Percentiles rank a stretch among this genome's conserved stretches.
Conservation (phyloP, 1,140 invertebrate genomes). For the Drosophila azteca region DNA sequence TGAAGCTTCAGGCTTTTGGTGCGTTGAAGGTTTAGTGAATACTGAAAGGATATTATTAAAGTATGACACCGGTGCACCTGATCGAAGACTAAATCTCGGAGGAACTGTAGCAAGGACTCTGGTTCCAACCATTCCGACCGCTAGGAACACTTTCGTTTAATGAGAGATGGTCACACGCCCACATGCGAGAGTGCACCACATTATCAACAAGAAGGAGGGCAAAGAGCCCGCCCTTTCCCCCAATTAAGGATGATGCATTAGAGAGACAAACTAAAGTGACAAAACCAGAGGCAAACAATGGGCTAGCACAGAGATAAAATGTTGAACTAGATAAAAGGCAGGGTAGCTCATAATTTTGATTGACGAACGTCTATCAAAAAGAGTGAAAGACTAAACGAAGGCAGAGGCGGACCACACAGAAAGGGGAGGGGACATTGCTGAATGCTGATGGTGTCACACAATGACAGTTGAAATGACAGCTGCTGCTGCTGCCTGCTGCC, state of each 20-base stretch:
- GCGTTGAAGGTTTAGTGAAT: not conserved
- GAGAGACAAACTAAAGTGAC: constrained; percentile 49
- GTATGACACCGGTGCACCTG: too few species aligned
- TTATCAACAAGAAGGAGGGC: too few species aligned
- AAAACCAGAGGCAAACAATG: constrained; percentile 60
- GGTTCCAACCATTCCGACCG: too few species aligned
- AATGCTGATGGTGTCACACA: constrained; percentile 48
- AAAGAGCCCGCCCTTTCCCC: not conserved
- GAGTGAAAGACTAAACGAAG: constrained; percentile 31
- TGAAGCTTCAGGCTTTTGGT: constrained; percentile 11
- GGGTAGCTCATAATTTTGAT: constrained; percentile 65
- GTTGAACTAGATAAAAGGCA: constrained; percentile 19
- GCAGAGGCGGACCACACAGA: not conserved
- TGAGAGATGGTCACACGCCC: too few species aligned
- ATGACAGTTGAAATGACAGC: constrained; percentile 69
- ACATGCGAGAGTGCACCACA: too few species aligned
- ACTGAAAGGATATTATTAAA: too few species aligned
- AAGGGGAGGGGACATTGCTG: not conserved
- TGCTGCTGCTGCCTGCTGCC: too few species aligned
- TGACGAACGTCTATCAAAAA: constrained; percentile 72
- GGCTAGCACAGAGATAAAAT: constrained; percentile 14
- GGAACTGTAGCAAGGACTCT: too few species aligned
- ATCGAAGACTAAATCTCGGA: too few species aligned
- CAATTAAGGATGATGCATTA: constrained; percentile 52
- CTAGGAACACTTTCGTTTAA: too few species aligned